These are phyloP conservation scores for Hydractinia symbiolongicarpus DNA, from an alignment of 30 jellyfish, hydroid and myxozoan species.

Conservation along the genomic window DNA sequence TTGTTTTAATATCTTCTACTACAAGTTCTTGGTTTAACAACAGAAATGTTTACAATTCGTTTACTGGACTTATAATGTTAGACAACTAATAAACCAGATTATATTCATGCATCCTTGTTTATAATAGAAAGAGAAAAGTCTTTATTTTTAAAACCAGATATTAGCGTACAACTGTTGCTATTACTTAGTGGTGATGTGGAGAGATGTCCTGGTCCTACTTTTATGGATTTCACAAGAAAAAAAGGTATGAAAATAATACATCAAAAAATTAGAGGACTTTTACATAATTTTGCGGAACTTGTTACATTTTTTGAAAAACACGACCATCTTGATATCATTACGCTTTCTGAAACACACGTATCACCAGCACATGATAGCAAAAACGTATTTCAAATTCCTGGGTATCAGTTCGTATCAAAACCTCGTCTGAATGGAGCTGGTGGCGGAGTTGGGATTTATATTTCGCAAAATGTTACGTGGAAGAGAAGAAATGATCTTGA, in stretches of 20 bases:
- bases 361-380: neutral
- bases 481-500: constrained; percentile 10
- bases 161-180: no score
- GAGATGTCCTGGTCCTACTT: no score
- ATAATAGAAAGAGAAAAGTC: no score
- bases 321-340: constrained; percentile 19
- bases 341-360: constrained; percentile 30
- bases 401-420: neutral
- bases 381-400: constrained; percentile 17
- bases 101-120: no score
- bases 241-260: constrained; percentile 31
- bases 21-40: no score
- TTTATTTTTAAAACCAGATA: no score
- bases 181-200: no score
- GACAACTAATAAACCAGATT: no score
- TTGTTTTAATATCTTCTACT: no score
- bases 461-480: constrained; percentile 6
- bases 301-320: constrained; percentile 4
- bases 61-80: no score
- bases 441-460: constrained; percentile 5
- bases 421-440: neutral
- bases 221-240: no score
- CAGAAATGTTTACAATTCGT: no score
- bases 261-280: constrained; percentile 22
- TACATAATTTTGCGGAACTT: neutral